Evolutionary conservation across 2,797 vertebrate species (phyloP).

Genomic region (Coranthus polyacanthus): DNA sequence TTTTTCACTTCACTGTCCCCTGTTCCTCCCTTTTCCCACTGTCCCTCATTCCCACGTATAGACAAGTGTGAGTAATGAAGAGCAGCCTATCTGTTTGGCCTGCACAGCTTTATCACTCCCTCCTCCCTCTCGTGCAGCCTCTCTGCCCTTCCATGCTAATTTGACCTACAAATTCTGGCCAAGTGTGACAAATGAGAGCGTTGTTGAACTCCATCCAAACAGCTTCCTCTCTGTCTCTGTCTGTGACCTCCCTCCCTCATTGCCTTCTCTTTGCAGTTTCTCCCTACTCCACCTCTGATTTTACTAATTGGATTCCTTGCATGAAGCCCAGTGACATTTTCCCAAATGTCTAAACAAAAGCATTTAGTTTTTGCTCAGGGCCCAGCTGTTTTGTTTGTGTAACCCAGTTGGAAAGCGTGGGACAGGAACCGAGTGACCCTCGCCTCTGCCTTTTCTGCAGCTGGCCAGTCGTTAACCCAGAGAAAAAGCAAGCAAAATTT

Average conservation of each 20-base stretch:
- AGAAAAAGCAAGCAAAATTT: conserved; percentile 1
- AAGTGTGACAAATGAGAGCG: conserved; percentile 81
- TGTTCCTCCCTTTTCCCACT: conserved; percentile 9
- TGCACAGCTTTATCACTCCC: conserved; percentile 53
- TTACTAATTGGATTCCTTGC: conserved; percentile 32
- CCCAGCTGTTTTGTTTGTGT: conserved; percentile 76
- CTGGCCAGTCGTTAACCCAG: conserved; percentile 49
- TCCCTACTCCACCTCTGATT: conserved; percentile 21
- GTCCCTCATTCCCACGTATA: conserved; percentile 54
- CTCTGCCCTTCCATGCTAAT: conserved; percentile 74
- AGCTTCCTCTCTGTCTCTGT: conserved; percentile 62
- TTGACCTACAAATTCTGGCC: conserved; percentile 86
- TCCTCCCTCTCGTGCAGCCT: conserved; percentile 44
- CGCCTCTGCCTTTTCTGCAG: conserved; percentile 52
- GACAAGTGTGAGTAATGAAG: conserved; percentile 58
- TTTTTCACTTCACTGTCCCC: conserved; percentile 7
- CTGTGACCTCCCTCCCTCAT: conserved; percentile 29
- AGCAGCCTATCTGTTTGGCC: conserved; percentile 59
- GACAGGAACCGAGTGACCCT: conserved; percentile 54
- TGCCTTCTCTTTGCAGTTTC: conserved; percentile 29
- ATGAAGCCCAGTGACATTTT: conserved; percentile 55
- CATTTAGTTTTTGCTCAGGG: conserved; percentile 46
- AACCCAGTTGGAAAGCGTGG: conserved; percentile 65
- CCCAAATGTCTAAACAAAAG: conserved; percentile 48
- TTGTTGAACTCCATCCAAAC: conserved; percentile 78